phyloP scores from a whole-genome alignment of 2,797 vertebrate species.

The Lates japonicus region DNA sequence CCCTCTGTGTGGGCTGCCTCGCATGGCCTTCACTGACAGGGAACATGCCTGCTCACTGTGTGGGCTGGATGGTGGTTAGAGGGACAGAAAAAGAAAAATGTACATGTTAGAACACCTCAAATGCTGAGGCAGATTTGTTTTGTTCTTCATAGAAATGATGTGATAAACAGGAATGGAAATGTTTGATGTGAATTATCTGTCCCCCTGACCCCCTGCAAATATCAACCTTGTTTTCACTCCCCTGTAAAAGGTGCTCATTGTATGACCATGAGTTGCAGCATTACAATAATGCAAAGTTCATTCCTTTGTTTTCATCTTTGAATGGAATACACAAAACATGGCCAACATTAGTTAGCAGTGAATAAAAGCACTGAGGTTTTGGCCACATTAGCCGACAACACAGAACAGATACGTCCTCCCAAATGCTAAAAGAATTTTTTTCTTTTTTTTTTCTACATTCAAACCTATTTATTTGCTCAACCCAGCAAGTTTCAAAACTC shows the following conservation, averaged over 20 bases:
- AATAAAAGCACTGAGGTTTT: constrained; percentile 26
- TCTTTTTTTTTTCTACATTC: neutral
- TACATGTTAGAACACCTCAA: constrained; percentile 3
- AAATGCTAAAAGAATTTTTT: constrained; percentile 13
- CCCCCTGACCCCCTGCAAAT: constrained; percentile 14
- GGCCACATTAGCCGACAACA: constrained; percentile 28
- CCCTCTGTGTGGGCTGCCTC: constrained; percentile 65
- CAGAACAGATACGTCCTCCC: constrained; percentile 3
- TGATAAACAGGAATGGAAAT: constrained; percentile 14
- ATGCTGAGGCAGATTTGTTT: neutral
- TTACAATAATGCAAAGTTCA: constrained; percentile 20
- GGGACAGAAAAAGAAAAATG: constrained; percentile 32
- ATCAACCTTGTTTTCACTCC: constrained; percentile 30
- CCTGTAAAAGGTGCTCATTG: constrained; percentile 5
- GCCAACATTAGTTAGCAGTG: constrained; percentile 19
- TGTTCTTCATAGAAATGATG: neutral
- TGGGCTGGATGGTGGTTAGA: constrained; percentile 47
- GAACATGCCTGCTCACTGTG: constrained; percentile 44
- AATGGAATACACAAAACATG: constrained; percentile 26
- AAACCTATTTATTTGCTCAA: constrained; percentile 2
- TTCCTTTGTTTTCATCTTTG: constrained; percentile 42
- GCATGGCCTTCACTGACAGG: constrained; percentile 45
- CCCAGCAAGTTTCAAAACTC: neutral
- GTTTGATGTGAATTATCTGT: constrained; percentile 16
- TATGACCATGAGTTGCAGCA: constrained; percentile 5